phyloP scores from a whole-genome alignment of 2,797 vertebrate genomes.

The Gymnopithys bicolor region DNA sequence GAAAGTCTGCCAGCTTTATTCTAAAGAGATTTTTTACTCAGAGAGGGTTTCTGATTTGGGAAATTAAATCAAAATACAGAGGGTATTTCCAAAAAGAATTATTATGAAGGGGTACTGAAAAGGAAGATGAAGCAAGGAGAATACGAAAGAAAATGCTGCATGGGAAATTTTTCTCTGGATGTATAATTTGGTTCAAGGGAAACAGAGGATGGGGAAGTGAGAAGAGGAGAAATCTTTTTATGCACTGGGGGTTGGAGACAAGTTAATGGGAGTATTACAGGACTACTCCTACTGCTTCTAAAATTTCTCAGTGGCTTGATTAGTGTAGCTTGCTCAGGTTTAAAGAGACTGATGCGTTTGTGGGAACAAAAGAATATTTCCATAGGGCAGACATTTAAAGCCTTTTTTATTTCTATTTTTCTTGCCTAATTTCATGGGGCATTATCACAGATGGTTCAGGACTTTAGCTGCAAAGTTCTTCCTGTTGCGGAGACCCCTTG shows the following conservation, averaged over 20 bases:
- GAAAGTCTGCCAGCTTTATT: constrained; percentile 20
- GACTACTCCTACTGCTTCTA: neutral
- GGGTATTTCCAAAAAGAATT: neutral
- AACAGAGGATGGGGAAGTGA: neutral
- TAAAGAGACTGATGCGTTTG: neutral
- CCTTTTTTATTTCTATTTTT: neutral
- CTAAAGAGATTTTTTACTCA: neutral
- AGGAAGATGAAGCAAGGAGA: neutral
- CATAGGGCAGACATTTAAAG: neutral
- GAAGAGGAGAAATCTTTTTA: neutral
- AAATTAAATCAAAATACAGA: constrained; percentile 22
- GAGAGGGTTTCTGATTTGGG: neutral
- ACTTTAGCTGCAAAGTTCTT: neutral
- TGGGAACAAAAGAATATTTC: neutral
- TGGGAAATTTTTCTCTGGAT: neutral
- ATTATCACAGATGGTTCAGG: neutral
- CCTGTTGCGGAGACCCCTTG: neutral
- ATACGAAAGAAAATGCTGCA: neutral
- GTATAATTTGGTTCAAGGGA: neutral
- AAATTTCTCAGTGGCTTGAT: constrained; percentile 18
- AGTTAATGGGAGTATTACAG: neutral
- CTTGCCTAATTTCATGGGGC: neutral
- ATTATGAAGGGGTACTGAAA: neutral
- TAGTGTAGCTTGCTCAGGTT: neutral
- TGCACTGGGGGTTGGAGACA: neutral